Base-by-base conservation (phyloP, 2,888 invertebrate species). In the Diloba caeruleocephala region DNA sequence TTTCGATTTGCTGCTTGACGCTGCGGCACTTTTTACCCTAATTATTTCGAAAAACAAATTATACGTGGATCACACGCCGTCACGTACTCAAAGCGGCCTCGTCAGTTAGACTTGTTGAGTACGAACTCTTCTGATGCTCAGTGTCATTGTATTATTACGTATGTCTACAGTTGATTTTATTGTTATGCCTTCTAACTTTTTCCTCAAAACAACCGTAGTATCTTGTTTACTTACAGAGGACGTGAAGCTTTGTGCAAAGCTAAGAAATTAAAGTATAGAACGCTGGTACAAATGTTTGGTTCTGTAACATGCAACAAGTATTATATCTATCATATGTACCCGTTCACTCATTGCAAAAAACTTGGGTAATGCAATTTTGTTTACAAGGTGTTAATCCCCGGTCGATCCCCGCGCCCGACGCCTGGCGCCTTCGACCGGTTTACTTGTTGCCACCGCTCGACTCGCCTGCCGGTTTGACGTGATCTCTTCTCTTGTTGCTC, bases 341-440 rank as follows among this genome's bases (percentile, higher is more conserved):
- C 33, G 64, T 67, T 70, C 66, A 57, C 31, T 68, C 45, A 57
- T 59, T 57, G 74, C 77, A 81, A 82, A 81, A 84, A 84, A 79
- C 74, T 71, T 80, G 73, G 71, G 81, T 85, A 87, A 87, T 85
- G 87, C 89, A 84, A 89, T 89, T 87, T 89, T 90, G 92, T 92
- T 91, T 91, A 92, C 90, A 90, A 87, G 84, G 86, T 85, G 91
- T 87, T 91, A 89, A 89, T 88, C 86, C 86, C 71, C 77, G 77
- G 81, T 76, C 75, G 80, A 75, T 74, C 86, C 85, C 79, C 77
- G 78, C 82, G 74, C 75, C 73, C 81, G 85, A 77, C 85, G 83
- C 71, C 75, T 86, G 92, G 92, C 92, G 92, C 92, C 92, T 78
- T 71, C 88, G 88, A 92, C 92, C 92, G 92, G 92, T 93, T 92